These are phyloP conservation scores for Netelia fuscicornis DNA, from an alignment of 2,888 invertebrate genomes.

Conservation along the genomic window DNA sequence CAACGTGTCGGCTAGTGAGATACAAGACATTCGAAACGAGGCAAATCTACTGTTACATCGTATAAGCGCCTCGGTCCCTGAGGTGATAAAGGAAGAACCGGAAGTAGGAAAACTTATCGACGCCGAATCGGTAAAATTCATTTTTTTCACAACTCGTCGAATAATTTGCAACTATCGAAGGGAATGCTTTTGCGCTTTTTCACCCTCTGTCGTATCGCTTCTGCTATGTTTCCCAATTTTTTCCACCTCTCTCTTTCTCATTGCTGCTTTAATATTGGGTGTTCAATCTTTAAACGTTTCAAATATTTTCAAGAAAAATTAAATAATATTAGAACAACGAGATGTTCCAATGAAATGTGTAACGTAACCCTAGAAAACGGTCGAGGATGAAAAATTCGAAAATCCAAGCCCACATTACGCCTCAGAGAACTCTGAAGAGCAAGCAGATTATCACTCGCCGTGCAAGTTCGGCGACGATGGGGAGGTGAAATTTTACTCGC, in stretches of 20 bases:
- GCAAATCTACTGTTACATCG: background rate
- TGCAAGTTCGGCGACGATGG: conserved; percentile 72
- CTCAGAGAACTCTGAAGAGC: conserved; percentile 63
- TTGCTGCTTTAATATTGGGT: no score
- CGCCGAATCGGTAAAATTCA: background rate
- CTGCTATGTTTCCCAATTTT: no score
- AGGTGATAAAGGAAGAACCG: conserved; percentile 47
- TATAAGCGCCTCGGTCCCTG: background rate
- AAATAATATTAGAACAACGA: background rate
- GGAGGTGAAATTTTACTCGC: conserved; percentile 78
- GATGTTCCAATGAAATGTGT: conserved; percentile 20
- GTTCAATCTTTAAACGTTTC: no score
- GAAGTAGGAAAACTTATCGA: conserved; percentile 5
- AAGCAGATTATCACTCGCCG: conserved; percentile 70
- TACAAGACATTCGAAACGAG: conserved; percentile 63
- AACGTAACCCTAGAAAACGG: conserved; percentile 54
- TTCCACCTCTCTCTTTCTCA: no score
- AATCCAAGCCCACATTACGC: conserved; percentile 65
- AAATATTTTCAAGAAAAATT: background rate
- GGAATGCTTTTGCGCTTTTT: no score
- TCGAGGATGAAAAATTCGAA: conserved; percentile 58
- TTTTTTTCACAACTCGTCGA: background rate
- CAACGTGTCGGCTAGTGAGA: conserved; percentile 66
- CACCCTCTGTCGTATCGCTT: no score
- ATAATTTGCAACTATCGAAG: no score